A percentile compares a stretch with the other conserved stretches of the same genome.
Conservation (phyloP, 2,113 vertebrate genomes). For the Ctenomys sociabilis region DNA sequence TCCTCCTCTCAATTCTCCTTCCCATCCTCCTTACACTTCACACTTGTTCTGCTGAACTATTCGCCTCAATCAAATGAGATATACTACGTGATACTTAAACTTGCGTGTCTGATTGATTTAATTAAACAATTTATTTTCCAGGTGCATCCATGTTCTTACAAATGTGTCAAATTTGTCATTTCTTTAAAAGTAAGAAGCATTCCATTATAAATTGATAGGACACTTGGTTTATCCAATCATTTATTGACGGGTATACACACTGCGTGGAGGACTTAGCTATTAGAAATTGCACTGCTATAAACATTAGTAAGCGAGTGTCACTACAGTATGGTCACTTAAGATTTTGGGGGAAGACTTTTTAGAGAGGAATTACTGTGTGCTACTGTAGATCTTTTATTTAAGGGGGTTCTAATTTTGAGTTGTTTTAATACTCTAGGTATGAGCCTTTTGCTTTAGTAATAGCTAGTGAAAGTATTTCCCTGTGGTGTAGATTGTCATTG, state of each 20-base stretch:
- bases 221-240: background rate
- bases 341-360: background rate
- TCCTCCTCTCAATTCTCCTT: background rate
- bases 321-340: background rate
- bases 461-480: background rate
- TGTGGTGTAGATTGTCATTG: background rate
- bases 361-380: background rate
- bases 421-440: background rate
- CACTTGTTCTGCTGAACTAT: background rate
- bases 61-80: background rate
- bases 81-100: background rate
- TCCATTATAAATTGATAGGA: background rate
- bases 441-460: background rate
- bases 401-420: background rate
- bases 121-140: background rate
- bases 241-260: background rate
- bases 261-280: background rate
- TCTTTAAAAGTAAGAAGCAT: no score
- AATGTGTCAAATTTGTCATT: background rate
- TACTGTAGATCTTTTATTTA: background rate
- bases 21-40: background rate
- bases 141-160: background rate
- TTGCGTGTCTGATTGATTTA: background rate
- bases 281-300: background rate
- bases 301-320: no score